Evolutionary conservation across 53 echinoderm and acorn worm genomes (phyloP).

Genomic region (Hippasteria phrygiana): DNA sequence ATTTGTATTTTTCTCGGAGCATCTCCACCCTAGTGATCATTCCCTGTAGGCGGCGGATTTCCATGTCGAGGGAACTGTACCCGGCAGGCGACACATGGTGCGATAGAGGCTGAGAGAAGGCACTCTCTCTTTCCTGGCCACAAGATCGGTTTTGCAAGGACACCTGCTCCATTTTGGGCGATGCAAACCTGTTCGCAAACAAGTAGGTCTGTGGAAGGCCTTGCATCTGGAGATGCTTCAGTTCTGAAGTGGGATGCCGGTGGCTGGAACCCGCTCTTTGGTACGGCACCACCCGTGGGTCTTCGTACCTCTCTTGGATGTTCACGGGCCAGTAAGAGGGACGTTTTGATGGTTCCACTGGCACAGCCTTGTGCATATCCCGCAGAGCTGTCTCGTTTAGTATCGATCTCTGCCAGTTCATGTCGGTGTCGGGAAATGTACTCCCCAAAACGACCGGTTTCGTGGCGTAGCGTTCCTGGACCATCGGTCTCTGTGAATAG

Average conservation of each 20-base stretch:
- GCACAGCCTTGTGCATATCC: constrained; percentile 3
- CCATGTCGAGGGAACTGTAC: constrained; percentile 32
- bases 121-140: constrained; percentile 1
- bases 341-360: not conserved
- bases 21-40: constrained; percentile 60
- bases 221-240: not conserved
- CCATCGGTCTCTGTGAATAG: not conserved
- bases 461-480: not conserved
- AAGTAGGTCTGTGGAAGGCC: not conserved
- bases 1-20: constrained; percentile 53
- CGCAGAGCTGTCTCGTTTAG: constrained; percentile 11
- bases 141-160: not conserved
- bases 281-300: not conserved
- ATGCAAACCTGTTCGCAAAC: not conserved
- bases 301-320: not conserved
- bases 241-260: not conserved
- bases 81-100: constrained; percentile 1
- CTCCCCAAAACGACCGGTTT: not conserved
- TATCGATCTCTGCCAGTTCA: constrained; percentile 1
- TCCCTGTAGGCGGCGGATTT: constrained; percentile 40
- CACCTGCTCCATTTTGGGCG: not conserved
- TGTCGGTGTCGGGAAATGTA: constrained; percentile 7
- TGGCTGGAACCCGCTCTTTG: not conserved
- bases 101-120: constrained; percentile 4
- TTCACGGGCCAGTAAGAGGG: not conserved